Base-by-base conservation (phyloP, 2,113 vertebrate genomes). In the Pagrus major region DNA sequence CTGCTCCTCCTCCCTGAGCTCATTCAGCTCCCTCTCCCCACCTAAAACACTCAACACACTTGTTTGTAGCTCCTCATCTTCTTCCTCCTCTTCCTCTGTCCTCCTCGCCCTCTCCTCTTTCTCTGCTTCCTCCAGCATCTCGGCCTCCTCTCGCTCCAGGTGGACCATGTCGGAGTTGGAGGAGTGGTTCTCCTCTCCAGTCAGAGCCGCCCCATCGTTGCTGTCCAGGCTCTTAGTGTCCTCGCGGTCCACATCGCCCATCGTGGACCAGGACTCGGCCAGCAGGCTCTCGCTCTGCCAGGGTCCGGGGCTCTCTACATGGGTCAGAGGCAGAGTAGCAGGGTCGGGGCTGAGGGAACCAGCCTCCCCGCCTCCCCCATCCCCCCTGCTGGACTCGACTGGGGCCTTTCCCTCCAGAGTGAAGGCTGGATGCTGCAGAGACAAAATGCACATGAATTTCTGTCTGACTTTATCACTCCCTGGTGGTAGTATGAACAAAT, bases 161-260 rank as follows among this genome's bases (percentile, higher is more conserved):
- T 97, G 97, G 52, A 99, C 96, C 4, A 98, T 97, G 92, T 99
- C 98, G 0, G 97, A 98, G 87, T 96, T 97, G 39, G 96, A 97
- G 20, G 96, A 98, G 90, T 97, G 96, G 91, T 97, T 98, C 85
- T 97, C 97, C 88, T 98, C 97, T 0, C 83, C 87, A 2, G 87
- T 94, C 56, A 86, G 55, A 9, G 49, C 71, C 3, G 42, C 70
- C 0, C 93, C 96, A 6, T 95, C 96, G 0, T 93, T 96, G 93
- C 96, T 96, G 87, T 97, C 97, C 67, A 97, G 91, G 91, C 96
- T 97, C 71, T 97, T 97, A 27, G 96, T 90, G 68, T 98, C 97
- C 80, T 97, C 96, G 0, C 94, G 95, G 88, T 99, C 97, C 93
- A 96, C 90, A 6, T 96, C 94, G 0, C 97, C 95, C 78, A 94